Percentiles rank a stretch among this genome's conserved stretches.
Evolutionary conservation across 2,113 vertebrate genomes (phyloP).

Genomic region (Xiphophorus hellerii): DNA sequence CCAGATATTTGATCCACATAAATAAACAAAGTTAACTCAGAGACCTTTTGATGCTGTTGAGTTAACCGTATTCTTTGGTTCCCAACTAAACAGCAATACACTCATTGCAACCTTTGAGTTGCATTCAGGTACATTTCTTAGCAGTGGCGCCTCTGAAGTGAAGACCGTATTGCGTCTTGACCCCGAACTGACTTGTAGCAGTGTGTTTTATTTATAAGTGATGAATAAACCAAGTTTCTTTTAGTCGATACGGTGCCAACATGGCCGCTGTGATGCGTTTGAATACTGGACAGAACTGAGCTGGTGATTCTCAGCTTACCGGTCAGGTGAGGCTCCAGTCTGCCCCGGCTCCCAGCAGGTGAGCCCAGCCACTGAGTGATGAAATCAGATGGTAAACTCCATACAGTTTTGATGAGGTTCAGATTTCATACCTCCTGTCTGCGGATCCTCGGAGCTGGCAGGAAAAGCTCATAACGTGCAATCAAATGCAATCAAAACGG

Average conservation of each 20-base stretch:
- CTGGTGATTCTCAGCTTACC: background rate
- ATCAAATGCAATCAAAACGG: conserved; percentile 64
- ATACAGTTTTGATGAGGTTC: conserved; percentile 21
- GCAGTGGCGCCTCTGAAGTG: too few species aligned
- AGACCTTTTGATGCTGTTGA: background rate
- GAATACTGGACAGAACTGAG: background rate
- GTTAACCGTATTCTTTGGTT: background rate
- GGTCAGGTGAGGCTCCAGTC: background rate
- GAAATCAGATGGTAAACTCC: conserved; percentile 39
- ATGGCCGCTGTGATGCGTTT: too few species aligned
- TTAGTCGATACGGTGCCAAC: too few species aligned
- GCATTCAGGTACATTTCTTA: background rate
- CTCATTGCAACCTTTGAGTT: background rate
- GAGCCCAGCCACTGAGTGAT: conserved; percentile 15
- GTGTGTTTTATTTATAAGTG: too few species aligned
- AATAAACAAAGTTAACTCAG: background rate
- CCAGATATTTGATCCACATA: background rate
- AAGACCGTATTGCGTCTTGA: too few species aligned
- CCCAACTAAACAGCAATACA: background rate
- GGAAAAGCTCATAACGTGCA: conserved; percentile 47
- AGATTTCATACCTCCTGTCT: conserved; percentile 8
- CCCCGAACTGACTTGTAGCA: too few species aligned
- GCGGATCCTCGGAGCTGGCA: conserved; percentile 21
- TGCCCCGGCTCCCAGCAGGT: conserved; percentile 2
- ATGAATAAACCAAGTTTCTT: too few species aligned